These are phyloP conservation scores for Bombylius major DNA, from an alignment of 2,888 invertebrate genomes.

Conservation along the genomic window DNA sequence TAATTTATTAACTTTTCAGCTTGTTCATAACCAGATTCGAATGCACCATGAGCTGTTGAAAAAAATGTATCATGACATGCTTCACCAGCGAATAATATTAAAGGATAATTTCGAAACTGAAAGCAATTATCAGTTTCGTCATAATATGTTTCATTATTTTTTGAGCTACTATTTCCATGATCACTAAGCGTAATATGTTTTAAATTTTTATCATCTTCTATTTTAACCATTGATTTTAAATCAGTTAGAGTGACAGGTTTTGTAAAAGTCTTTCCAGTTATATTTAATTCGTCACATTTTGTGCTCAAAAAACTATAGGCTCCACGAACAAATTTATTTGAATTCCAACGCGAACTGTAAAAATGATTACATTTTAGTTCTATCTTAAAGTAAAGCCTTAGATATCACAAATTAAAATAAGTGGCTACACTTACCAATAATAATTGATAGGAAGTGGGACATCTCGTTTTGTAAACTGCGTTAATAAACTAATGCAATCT, in stretches of 20 bases:
- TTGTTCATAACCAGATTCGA: slow-evolving; percentile 44
- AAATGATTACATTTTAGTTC: slow-evolving; percentile 8
- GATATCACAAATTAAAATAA: too few relatives aligned
- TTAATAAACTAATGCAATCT: slow-evolving; percentile 41
- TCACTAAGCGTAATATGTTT: too few relatives aligned
- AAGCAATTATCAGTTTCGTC: neutral
- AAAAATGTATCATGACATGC: slow-evolving; percentile 45
- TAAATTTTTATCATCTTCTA: too few relatives aligned
- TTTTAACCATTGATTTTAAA: neutral
- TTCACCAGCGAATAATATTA: slow-evolving; percentile 51
- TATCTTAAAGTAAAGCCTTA: too few relatives aligned
- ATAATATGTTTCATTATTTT: neutral
- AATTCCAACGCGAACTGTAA: slow-evolving; percentile 43
- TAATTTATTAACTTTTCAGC: neutral
- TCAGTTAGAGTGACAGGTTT: slow-evolving; percentile 30
- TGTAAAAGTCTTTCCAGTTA: slow-evolving; percentile 27
- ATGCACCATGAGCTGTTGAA: slow-evolving; percentile 57
- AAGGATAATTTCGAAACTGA: slow-evolving; percentile 24
- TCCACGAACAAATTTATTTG: slow-evolving; percentile 43
- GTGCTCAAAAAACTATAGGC: slow-evolving; percentile 46
- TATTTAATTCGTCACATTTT: slow-evolving; percentile 34
- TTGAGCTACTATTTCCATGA: neutral
- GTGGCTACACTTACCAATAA: slow-evolving; percentile 31
- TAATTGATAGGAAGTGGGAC: slow-evolving; percentile 40
- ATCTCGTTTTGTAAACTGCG: slow-evolving; percentile 37